Percentiles rank a stretch among this genome's conserved stretches.
phyloP scores from a whole-genome alignment of 2,797 vertebrate species.

The Falco cherrug region DNA sequence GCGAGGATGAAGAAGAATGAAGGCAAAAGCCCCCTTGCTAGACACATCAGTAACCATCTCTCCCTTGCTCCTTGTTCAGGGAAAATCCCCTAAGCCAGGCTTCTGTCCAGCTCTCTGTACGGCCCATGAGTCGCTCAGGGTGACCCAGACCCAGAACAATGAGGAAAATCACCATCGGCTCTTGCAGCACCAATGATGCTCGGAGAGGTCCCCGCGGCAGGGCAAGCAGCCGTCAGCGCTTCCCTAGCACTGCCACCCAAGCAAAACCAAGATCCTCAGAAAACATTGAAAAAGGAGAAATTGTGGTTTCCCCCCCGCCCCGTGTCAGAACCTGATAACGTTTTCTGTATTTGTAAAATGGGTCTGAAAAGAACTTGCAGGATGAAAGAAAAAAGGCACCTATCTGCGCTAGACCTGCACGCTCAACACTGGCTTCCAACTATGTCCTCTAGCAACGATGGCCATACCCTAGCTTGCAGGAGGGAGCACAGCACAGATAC shows the following conservation, averaged over 20 bases:
- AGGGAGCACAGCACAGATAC: not conserved
- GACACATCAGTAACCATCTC: not conserved
- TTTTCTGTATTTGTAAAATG: not conserved
- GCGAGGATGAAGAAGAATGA: not conserved
- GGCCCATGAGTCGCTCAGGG: not conserved
- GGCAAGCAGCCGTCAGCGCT: not conserved
- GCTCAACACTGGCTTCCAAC: not conserved
- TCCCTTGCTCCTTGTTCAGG: not conserved
- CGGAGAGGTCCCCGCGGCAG: not conserved
- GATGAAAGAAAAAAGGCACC: not conserved
- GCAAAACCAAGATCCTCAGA: not conserved
- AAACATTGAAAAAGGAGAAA: not conserved
- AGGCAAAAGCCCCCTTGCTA: not conserved
- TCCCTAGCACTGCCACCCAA: not conserved
- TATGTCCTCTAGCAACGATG: not conserved
- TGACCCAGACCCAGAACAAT: not conserved
- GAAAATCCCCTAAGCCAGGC: not conserved
- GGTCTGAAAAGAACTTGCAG: not conserved
- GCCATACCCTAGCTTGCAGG: rapidly evolving
- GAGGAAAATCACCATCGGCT: not conserved
- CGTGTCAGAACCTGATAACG: rapidly evolving
- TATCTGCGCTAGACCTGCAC: not conserved
- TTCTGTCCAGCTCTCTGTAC: not conserved
- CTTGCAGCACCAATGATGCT: no score
- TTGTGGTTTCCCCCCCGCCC: no score